Percentiles rank a stretch among this genome's conserved stretches.
Conservation (phyloP, 2,113 vertebrate species). For the Bubo scandiacus region DNA sequence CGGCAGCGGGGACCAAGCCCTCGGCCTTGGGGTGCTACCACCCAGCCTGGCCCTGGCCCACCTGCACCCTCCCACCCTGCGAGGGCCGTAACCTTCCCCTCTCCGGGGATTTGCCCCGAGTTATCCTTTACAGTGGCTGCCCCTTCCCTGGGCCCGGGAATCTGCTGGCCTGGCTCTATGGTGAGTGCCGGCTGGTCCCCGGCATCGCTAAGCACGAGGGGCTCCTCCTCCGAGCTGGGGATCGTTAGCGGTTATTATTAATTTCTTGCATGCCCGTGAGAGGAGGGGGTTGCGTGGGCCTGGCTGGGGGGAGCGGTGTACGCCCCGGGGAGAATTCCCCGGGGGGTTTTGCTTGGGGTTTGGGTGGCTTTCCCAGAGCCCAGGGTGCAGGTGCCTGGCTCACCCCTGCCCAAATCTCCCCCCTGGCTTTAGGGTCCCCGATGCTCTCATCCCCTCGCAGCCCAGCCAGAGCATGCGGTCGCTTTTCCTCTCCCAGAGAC, state of each 20-base stretch:
- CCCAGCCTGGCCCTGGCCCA: neutral
- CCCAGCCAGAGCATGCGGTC: rapidly evolving
- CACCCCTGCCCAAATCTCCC: too few species aligned
- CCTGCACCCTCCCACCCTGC: neutral
- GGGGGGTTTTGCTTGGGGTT: neutral
- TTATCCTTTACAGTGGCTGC: rapidly evolving
- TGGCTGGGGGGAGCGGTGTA: rapidly evolving
- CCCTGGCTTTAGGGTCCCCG: too few species aligned
- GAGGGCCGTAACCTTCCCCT: neutral
- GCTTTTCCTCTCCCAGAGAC: neutral
- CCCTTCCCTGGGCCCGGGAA: neutral
- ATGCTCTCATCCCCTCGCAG: neutral
- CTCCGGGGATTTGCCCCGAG: rapidly evolving
- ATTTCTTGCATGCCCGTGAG: too few species aligned
- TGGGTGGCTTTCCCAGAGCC: neutral
- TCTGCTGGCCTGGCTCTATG: neutral
- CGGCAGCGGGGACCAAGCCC: neutral
- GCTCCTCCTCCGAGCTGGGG: neutral
- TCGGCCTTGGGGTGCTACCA: neutral
- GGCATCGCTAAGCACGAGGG: rapidly evolving
- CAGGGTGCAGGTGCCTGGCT: neutral
- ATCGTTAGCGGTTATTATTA: neutral
- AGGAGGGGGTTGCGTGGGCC: neutral
- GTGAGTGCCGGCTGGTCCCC: neutral
- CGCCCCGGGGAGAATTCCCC: neutral